These are phyloP conservation scores for Fukomys damarensis DNA, from an alignment of 2,113 vertebrate species.

Conservation along the genomic window DNA sequence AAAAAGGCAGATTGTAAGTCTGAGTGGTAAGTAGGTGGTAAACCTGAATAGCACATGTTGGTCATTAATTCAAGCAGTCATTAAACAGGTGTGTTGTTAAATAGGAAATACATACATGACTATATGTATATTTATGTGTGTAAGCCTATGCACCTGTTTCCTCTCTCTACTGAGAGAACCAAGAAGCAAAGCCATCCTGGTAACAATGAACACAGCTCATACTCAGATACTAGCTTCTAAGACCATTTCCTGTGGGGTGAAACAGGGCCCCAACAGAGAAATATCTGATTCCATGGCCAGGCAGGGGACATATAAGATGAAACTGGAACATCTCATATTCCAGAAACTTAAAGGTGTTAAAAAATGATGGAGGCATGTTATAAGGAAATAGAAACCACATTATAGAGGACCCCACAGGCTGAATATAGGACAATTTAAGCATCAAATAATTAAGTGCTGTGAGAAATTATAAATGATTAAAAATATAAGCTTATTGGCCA, in stretches of 20 bases:
- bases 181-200: background rate
- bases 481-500: background rate
- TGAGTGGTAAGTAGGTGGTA: background rate
- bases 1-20: background rate
- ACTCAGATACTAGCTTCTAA: background rate
- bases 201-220: background rate
- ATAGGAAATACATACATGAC: fast-evolving
- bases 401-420: background rate
- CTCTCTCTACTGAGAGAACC: background rate
- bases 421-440: background rate
- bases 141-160: background rate
- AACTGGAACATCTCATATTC: background rate
- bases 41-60: background rate
- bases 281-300: background rate
- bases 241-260: background rate
- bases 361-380: background rate
- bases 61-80: background rate
- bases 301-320: background rate
- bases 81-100: background rate
- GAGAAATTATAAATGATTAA: background rate
- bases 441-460: background rate
- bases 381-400: background rate
- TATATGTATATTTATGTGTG: background rate
- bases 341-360: background rate
- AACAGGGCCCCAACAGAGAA: background rate